A percentile compares a stretch with the other conserved stretches of the same genome.
Conservation (phyloP, 2,113 vertebrate genomes). For the Poeciliopsis retropinna region DNA sequence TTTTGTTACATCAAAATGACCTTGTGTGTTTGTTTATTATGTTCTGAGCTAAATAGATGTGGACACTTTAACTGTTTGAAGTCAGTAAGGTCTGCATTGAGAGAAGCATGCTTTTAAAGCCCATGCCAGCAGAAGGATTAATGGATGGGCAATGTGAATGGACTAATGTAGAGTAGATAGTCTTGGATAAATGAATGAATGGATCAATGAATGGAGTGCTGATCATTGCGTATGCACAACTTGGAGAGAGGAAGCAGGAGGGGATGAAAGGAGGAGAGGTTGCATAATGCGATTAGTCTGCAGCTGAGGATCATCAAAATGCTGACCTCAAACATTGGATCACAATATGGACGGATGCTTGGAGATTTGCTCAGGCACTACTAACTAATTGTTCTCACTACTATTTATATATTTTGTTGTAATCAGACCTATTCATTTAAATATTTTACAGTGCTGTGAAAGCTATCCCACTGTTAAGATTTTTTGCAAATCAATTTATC, state of each 20-base stretch:
- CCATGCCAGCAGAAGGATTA: slow-evolving; percentile 48
- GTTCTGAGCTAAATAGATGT: slow-evolving; percentile 3
- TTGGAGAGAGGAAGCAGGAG: slow-evolving; percentile 36
- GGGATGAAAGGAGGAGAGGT: slow-evolving; percentile 25
- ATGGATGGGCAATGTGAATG: slow-evolving; percentile 57
- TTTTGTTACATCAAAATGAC: neutral
- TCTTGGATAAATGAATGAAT: slow-evolving; percentile 63
- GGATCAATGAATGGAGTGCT: slow-evolving; percentile 68
- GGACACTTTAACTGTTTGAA: slow-evolving; percentile 10
- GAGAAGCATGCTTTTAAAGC: slow-evolving; percentile 37
- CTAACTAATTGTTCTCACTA: neutral
- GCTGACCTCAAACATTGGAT: slow-evolving; percentile 57
- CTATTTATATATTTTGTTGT: neutral
- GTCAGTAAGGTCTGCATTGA: slow-evolving; percentile 32
- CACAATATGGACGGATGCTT: slow-evolving; percentile 28
- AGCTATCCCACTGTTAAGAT: neutral
- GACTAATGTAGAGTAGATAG: slow-evolving; percentile 48
- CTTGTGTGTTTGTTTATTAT: neutral
- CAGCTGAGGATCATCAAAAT: slow-evolving; percentile 41
- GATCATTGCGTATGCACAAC: slow-evolving; percentile 60
- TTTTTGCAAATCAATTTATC: too few species aligned
- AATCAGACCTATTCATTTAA: neutral
- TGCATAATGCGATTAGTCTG: slow-evolving; percentile 61
- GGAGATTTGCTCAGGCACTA: slow-evolving; percentile 20
- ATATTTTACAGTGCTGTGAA: neutral